Evolutionary conservation across 1,140 invertebrate species (phyloP), one percentile per base, ranked within the genome.

Genomic region (Lepidostoma basale): DNA sequence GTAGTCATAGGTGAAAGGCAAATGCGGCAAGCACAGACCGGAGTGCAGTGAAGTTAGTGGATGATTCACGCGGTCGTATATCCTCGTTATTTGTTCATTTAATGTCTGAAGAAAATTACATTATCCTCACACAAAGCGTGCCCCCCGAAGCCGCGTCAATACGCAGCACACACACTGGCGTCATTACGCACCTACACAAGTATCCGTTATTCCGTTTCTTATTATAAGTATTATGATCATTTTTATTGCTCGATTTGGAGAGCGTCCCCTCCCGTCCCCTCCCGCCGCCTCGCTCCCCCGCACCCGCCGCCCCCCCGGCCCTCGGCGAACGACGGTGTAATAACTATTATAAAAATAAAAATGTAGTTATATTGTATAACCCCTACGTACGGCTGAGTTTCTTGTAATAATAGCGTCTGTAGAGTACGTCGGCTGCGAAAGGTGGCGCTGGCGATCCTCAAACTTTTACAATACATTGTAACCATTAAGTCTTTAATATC

Each of bases 261-360:
- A 47, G 59, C 58, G 10, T 22, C 18, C 33, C 60, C 49, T 28
- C 44, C 30, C 42, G 26, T 12, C 66, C 56, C n/a, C 3, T 18
- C 14, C 54, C 39, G 25, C 3, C 39, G 5, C 64, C 36, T 28
- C 44, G 22, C 42, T 16, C 12, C 66, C 56, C n/a, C 3, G 9
- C 14, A 39, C 39, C 40, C 3, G 23, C 3, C 64, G 22, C 20
- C 20, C 65, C n/a, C 54, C 39, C 40, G 6, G 33, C 22, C 26
- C 67, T 14, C 28, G 44, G 26, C 22, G 30, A 28, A 23, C 36
- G 44, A 6, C 40, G 26, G 20, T 26, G 33, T 68, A 68, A 68
- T 63, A 68, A 68, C 59, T 47, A 62, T 68, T 68, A 68, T 68
- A 68, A 68, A 68, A 68, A 68, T 68, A 68, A 62, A 68, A 68